These are phyloP conservation scores for Penaeus indicus DNA, from an alignment of 1,140 invertebrate species.

Conservation along the genomic window DNA sequence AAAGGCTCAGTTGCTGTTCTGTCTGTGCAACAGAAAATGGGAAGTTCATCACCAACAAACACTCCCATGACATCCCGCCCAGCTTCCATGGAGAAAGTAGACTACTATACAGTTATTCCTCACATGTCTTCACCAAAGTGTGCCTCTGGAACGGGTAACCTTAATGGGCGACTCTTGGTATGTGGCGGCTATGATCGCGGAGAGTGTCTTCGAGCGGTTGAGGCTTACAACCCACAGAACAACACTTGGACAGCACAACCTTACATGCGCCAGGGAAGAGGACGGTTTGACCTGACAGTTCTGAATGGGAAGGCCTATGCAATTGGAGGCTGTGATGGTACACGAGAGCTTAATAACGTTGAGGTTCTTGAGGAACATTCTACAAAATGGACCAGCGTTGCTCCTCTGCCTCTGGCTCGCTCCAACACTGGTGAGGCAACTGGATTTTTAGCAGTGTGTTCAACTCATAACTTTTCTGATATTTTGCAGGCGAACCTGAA, in stretches of 20 bases:
- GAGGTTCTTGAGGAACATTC: slow-evolving; percentile 74
- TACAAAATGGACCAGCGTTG: slow-evolving; percentile 77
- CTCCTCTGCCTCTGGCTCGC: slow-evolving; percentile 77
- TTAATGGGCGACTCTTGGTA: slow-evolving; percentile 79
- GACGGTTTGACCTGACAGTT: slow-evolving; percentile 81
- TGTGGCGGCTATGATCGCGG: slow-evolving; percentile 89
- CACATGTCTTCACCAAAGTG: slow-evolving; percentile 80
- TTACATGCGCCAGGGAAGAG: slow-evolving; percentile 80
- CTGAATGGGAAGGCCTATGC: slow-evolving; percentile 80
- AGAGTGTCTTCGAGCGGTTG: slow-evolving; percentile 83
- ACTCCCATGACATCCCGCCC: slow-evolving; percentile 67
- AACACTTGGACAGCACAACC: slow-evolving; percentile 80
- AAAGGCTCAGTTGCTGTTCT: slow-evolving; percentile 77
- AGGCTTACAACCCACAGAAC: slow-evolving; percentile 79
- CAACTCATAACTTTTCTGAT: slow-evolving; percentile 57
- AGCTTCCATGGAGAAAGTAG: slow-evolving; percentile 70
- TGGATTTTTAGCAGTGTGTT: slow-evolving; percentile 27
- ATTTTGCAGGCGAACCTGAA: slow-evolving; percentile 60
- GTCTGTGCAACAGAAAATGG: slow-evolving; percentile 77
- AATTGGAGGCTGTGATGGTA: slow-evolving; percentile 85
- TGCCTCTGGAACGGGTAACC: slow-evolving; percentile 80
- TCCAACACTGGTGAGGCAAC: slow-evolving; percentile 76
- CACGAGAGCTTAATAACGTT: slow-evolving; percentile 78
- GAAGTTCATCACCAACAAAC: slow-evolving; percentile 69
- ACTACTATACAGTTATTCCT: slow-evolving; percentile 77